Conservation (phyloP, 2,888 invertebrate species). For the Acronicta psi region DNA sequence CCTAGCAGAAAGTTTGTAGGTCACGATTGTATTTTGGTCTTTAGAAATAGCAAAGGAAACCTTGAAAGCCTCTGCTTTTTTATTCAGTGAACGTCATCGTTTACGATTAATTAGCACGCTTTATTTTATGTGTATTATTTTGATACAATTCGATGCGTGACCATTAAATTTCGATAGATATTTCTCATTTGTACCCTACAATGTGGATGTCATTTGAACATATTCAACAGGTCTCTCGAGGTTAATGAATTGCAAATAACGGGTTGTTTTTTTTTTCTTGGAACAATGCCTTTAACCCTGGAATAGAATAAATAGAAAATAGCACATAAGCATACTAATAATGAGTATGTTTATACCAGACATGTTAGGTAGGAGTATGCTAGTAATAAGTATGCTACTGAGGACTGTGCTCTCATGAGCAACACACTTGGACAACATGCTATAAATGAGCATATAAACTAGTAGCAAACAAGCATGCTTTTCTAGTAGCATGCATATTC, state of each 20-base stretch:
- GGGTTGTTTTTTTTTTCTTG: background rate
- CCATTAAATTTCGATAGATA: background rate
- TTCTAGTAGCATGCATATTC: too few relatives aligned
- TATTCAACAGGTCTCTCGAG: background rate
- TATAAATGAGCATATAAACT: too few relatives aligned
- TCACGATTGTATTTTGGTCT: slow-evolving; percentile 36
- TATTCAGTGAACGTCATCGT: slow-evolving; percentile 38
- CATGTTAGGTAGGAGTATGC: too few relatives aligned
- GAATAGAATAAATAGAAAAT: too few relatives aligned
- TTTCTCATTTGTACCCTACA: background rate
- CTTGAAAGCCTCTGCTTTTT: slow-evolving; percentile 49
- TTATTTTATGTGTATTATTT: background rate
- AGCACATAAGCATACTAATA: too few relatives aligned
- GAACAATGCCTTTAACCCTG: too few relatives aligned
- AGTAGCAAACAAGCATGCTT: too few relatives aligned
- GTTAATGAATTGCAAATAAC: background rate
- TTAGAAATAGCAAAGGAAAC: slow-evolving; percentile 22
- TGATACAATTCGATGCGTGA: background rate
- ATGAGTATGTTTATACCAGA: too few relatives aligned
- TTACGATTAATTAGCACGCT: slow-evolving; percentile 14
- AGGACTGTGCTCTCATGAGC: too few relatives aligned
- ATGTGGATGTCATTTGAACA: background rate
- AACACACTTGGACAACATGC: too few relatives aligned
- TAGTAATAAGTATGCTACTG: too few relatives aligned
- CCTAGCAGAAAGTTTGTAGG: slow-evolving; percentile 30